These are phyloP conservation scores for Setophaga coronata DNA, from an alignment of 2,113 vertebrate genomes.

Conservation along the genomic window DNA sequence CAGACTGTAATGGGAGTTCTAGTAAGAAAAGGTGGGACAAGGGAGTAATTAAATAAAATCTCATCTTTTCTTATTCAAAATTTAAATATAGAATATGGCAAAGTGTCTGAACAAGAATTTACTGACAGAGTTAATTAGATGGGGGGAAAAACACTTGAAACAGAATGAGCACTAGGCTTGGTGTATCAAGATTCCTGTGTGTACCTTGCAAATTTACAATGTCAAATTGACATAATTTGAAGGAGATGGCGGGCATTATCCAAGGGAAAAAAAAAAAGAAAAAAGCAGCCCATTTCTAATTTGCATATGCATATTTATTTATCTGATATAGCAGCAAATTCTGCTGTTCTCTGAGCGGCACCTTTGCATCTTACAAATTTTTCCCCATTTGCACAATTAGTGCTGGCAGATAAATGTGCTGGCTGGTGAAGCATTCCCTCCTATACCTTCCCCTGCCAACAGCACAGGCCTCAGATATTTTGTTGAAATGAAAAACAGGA, in stretches of 20 bases:
- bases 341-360: neutral
- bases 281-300: constrained; percentile 1
- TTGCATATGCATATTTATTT: constrained; percentile 65
- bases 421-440: constrained; percentile 8
- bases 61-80: constrained; percentile 36
- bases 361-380: constrained; percentile 58
- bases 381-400: constrained; percentile 58
- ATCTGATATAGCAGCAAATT: constrained; percentile 33
- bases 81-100: constrained; percentile 27
- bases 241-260: neutral
- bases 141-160: neutral
- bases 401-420: constrained; percentile 21
- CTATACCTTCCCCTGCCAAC: neutral
- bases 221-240: constrained; percentile 52
- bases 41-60: constrained; percentile 42
- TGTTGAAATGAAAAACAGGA: neutral
- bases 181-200: constrained; percentile 24
- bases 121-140: constrained; percentile 42
- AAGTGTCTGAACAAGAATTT: constrained; percentile 41
- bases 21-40: neutral
- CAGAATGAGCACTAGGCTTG: neutral
- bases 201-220: constrained; percentile 41
- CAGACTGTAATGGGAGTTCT: constrained; percentile 17
- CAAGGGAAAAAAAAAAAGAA: neutral
- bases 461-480: neutral